Percentiles rank a stretch among this genome's conserved stretches.
phyloP scores from a whole-genome alignment of 2,797 vertebrate genomes.

The Helarctos malayanus region DNA sequence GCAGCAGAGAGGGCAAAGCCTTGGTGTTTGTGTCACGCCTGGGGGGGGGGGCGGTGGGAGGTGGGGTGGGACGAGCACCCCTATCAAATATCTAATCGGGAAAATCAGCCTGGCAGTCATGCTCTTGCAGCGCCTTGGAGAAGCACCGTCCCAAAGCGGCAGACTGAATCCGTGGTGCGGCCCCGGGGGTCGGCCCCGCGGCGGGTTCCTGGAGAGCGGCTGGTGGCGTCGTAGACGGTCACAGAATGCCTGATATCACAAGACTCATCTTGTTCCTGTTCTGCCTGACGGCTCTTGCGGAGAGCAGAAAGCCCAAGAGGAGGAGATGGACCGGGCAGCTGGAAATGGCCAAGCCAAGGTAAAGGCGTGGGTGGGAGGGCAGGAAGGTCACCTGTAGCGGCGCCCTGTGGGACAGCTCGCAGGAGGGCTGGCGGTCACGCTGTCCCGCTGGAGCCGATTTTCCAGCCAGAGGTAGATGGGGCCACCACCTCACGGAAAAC shows the following conservation, averaged over 20 bases:
- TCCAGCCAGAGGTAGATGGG: neutral
- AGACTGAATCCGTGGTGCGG: slow-evolving; percentile 87
- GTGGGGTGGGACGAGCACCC: slow-evolving; percentile 59
- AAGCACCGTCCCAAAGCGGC: slow-evolving; percentile 43
- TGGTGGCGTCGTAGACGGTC: slow-evolving; percentile 79
- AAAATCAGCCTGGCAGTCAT: slow-evolving; percentile 62
- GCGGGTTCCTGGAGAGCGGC: slow-evolving; percentile 86
- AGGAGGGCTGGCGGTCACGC: neutral
- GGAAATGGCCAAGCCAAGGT: slow-evolving; percentile 92
- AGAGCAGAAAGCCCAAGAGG: slow-evolving; percentile 91
- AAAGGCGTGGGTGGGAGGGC: slow-evolving; percentile 75
- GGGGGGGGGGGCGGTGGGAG: neutral
- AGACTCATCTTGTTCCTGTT: slow-evolving; percentile 90
- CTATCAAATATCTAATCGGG: slow-evolving; percentile 66
- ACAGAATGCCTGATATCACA: slow-evolving; percentile 91
- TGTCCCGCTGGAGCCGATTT: neutral
- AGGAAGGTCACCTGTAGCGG: no score
- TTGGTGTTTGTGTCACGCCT: neutral
- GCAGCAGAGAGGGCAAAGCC: slow-evolving; percentile 67
- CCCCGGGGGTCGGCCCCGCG: slow-evolving; percentile 74
- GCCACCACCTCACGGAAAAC: neutral
- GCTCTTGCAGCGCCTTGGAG: neutral
- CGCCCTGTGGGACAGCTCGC: neutral
- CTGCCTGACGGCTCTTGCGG: slow-evolving; percentile 90
- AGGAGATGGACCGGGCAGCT: slow-evolving; percentile 92